phyloP scores from a whole-genome alignment of 2,113 vertebrate genomes.

The Procavia capensis region DNA sequence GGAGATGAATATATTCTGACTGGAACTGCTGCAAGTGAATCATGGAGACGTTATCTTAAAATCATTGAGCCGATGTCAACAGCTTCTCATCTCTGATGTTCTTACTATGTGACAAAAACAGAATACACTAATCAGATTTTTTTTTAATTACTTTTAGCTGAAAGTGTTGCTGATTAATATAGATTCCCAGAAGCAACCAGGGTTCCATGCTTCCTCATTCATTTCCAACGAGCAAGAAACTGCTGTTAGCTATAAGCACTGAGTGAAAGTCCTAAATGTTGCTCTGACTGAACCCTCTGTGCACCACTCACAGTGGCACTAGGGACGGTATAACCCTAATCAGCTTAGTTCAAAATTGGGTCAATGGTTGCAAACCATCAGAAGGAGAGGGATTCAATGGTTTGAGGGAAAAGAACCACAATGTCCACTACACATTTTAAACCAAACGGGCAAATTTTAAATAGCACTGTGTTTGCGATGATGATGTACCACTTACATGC shows the following conservation, averaged over 20 bases:
- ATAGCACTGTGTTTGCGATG: neutral
- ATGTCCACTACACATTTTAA: neutral
- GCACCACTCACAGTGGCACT: neutral
- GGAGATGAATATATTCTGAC: neutral
- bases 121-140: neutral
- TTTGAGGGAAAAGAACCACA: neutral
- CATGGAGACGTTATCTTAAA: neutral
- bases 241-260: neutral
- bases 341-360: neutral
- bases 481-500: neutral
- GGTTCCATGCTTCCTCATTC: neutral
- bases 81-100: neutral
- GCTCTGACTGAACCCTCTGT: neutral
- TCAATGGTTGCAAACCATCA: neutral
- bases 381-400: neutral
- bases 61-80: neutral
- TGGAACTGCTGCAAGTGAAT: neutral
- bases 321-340: neutral
- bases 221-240: neutral
- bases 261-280: neutral
- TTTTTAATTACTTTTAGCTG: neutral
- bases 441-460: neutral
- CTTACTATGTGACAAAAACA: neutral
- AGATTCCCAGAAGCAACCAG: neutral
- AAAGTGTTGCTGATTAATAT: neutral